These are phyloP conservation scores for Aegithalos caudatus DNA, from an alignment of 2,113 vertebrate genomes.

Conservation along the genomic window DNA sequence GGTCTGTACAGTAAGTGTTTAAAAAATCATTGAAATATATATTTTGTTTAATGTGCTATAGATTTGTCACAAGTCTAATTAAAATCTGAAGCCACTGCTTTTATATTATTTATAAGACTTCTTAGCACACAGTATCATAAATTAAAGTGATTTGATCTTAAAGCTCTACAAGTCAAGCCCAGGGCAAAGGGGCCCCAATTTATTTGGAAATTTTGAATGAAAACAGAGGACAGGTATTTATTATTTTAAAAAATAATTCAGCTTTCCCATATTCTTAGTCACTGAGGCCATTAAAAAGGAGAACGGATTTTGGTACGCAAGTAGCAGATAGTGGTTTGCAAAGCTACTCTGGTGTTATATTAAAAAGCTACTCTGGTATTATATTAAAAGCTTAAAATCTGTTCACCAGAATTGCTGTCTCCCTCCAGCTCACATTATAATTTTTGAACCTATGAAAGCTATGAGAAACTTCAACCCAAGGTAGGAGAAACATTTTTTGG, in stretches of 20 bases:
- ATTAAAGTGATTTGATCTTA: not conserved
- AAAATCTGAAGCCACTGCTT: not conserved
- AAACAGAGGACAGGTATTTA: constrained; percentile 3
- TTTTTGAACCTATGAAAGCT: not conserved
- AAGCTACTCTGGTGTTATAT: not conserved
- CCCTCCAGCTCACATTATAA: not conserved
- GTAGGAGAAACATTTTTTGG: not conserved
- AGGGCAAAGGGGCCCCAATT: not conserved
- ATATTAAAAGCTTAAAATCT: not conserved
- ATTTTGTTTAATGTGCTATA: not conserved
- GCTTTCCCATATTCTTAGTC: not conserved
- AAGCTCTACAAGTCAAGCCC: not conserved
- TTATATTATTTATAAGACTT: not conserved
- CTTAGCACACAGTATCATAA: not conserved
- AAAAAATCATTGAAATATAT: not conserved
- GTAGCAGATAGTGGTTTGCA: not conserved
- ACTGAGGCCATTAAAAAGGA: not conserved
- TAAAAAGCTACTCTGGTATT: not conserved
- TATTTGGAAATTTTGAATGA: not conserved
- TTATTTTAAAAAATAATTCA: not conserved
- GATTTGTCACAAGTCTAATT: not conserved
- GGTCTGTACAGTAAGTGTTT: not conserved
- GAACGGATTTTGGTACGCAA: not conserved
- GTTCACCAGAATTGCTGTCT: not conserved
- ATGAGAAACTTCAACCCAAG: not conserved